Evolutionary conservation across 2,797 vertebrate species (phyloP), one percentile per base, ranked within the genome.

Genomic region (Smutsia gigantea): DNA sequence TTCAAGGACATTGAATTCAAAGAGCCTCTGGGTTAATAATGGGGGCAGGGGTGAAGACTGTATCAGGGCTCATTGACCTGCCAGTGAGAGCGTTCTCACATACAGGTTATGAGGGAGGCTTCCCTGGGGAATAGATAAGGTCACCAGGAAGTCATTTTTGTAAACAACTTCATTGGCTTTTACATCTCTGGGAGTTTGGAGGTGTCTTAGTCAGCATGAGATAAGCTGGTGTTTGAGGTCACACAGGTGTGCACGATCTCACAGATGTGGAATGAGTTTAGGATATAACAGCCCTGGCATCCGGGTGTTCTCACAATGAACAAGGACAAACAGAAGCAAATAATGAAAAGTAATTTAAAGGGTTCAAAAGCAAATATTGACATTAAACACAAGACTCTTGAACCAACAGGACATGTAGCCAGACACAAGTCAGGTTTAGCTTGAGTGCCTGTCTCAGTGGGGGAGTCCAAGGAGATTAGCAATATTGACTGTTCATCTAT

Each of bases 231-330:
- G 95, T 98, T 97, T 97, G 96, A 98, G 98, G 93, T 84, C 75
- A 64, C 82, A 95, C 99, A 99, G 99, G 98, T 99, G 99, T 96
- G 75, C 59, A 68, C 98, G 98, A 94, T 99, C 99, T 98, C 99
- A 99, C 96, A 82, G 81, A 37, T 23, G 18, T 3, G 0, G 21
- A 51, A 49, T 7, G 2, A 4, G 46, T 29, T 4, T 4, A 34
- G 57, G 34, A 2, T 3, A 10, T 0, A n/a, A 72, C 84, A 81
- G 86, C 82, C 95, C 72, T 88, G 77, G 68, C 72, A n/a, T 81
- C 95, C 8, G 6, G 10, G 17, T 27, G 77, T 94, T 97, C 95
- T 85, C 90, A 94, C 96, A 75, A 94, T 93, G 94, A 96, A 98
- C 99, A 99, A 99, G 99, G 99, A 97, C 98, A 69, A 91, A 90